Evolutionary conservation across 1,140 invertebrate genomes (phyloP).

Genomic region (Drosophila simulans): DNA sequence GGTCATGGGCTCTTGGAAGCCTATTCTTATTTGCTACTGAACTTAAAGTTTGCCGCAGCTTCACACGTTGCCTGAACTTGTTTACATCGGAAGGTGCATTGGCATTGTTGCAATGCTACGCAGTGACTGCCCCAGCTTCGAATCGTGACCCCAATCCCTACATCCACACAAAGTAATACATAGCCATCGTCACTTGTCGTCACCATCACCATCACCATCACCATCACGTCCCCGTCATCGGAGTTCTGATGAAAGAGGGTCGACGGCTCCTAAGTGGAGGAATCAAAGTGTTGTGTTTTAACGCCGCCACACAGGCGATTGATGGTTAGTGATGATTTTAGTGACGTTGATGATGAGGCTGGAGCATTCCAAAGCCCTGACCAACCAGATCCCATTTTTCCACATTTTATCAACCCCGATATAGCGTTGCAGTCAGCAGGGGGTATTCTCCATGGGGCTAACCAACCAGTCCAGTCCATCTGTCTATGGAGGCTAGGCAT

Average conservation of each 20-base stretch:
- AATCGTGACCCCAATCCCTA: conserved; percentile 3
- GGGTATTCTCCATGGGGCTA: conserved; percentile 11
- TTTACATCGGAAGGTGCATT: too few species aligned
- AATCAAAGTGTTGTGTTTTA: conserved; percentile 12
- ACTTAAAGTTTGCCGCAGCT: too few species aligned
- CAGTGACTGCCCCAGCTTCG: too few species aligned
- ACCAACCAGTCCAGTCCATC: conserved; percentile 34
- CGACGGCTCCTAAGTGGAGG: neutral
- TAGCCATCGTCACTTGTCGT: neutral
- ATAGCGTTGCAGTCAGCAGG: conserved; percentile 43
- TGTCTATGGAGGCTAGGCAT: conserved; percentile 34
- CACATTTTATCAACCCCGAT: conserved; percentile 12
- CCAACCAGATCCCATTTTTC: conserved; percentile 1
- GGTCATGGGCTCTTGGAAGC: neutral
- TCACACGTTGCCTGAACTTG: too few species aligned
- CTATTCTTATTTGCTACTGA: too few species aligned
- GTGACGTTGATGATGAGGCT: conserved; percentile 21
- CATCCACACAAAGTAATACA: conserved; percentile 11
- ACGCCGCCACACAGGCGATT: neutral
- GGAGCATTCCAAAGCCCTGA: conserved; percentile 10
- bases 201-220: neutral
- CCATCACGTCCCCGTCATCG: neutral
- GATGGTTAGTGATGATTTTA: conserved; percentile 18
- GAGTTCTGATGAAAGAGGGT: neutral
- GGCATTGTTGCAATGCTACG: too few species aligned